Conservation (phyloP, 1,140 invertebrate species). For the Daktulosphaira vitifoliae region DNA sequence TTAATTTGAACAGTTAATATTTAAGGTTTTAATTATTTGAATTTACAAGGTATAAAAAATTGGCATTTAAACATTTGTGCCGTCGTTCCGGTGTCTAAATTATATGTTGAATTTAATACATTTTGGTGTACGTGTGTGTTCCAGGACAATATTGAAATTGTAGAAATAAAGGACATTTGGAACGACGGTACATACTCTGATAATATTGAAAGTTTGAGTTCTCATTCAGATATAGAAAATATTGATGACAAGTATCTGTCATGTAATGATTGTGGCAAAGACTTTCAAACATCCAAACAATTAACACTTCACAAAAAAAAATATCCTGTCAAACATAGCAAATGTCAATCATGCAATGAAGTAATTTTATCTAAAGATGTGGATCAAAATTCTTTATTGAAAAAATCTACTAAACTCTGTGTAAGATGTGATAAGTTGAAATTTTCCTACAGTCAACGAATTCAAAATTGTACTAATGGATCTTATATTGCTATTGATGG, state of each 20-base stretch:
- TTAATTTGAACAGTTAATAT: no score
- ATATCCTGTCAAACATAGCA: neutral
- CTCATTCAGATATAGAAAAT: slow-evolving; percentile 13
- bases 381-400: neutral
- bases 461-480: neutral
- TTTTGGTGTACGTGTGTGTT: slow-evolving; percentile 28
- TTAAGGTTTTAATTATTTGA: no score
- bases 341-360: slow-evolving; percentile 5
- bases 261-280: slow-evolving; percentile 18
- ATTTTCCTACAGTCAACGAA: neutral
- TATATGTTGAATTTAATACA: slow-evolving; percentile 1
- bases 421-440: neutral
- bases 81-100: slow-evolving; percentile 16
- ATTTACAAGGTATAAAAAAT: no score
- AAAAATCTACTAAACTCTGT: neutral
- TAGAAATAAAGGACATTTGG: slow-evolving; percentile 27
- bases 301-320: slow-evolving; percentile 11
- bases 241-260: slow-evolving; percentile 19
- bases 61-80: neutral
- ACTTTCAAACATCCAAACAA: slow-evolving; percentile 13
- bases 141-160: slow-evolving; percentile 30
- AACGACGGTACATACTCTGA: slow-evolving; percentile 20
- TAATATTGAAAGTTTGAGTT: neutral
- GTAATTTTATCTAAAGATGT: neutral
- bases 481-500: slow-evolving; percentile 8